phyloP scores from a whole-genome alignment of 2,797 vertebrate species.

The Momotus momota region DNA sequence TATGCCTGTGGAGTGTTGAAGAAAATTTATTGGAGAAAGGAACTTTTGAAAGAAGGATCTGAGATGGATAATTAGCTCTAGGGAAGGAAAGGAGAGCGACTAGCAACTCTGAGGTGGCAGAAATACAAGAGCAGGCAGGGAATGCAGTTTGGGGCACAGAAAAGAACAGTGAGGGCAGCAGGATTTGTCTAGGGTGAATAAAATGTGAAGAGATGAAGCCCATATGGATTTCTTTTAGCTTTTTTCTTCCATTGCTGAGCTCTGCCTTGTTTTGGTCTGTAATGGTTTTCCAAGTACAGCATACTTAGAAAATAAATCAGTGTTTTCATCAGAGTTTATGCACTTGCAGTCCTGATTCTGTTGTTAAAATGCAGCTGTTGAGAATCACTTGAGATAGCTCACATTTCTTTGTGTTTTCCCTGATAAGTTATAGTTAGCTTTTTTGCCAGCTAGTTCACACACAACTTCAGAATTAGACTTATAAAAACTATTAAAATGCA shows the following conservation, averaged over 20 bases:
- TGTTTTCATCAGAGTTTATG: conserved; percentile 54
- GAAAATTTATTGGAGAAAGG: neutral
- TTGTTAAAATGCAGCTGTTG: conserved; percentile 58
- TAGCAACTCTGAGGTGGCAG: neutral
- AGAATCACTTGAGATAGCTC: conserved; percentile 58
- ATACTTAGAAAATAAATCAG: conserved; percentile 58
- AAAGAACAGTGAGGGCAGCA: neutral
- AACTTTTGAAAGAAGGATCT: no score
- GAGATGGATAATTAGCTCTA: neutral
- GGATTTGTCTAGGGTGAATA: neutral
- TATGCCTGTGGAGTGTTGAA: neutral
- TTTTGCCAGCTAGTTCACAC: conserved; percentile 57
- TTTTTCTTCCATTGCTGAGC: conserved; percentile 33
- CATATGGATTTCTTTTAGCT: conserved; percentile 35
- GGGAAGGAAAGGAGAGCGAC: neutral
- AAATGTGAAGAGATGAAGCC: neutral
- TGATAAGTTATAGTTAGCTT: conserved; percentile 50
- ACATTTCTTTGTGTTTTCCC: conserved; percentile 59
- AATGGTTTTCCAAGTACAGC: conserved; percentile 65
- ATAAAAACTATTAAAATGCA: conserved; percentile 65
- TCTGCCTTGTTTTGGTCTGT: conserved; percentile 58
- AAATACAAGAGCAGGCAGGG: neutral
- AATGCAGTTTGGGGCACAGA: neutral
- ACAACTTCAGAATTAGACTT: conserved; percentile 43
- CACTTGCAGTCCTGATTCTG: conserved; percentile 38